These are phyloP conservation scores for Pentalonia nigronervosa DNA, from an alignment of 1,140 invertebrate species.

Conservation along the genomic window DNA sequence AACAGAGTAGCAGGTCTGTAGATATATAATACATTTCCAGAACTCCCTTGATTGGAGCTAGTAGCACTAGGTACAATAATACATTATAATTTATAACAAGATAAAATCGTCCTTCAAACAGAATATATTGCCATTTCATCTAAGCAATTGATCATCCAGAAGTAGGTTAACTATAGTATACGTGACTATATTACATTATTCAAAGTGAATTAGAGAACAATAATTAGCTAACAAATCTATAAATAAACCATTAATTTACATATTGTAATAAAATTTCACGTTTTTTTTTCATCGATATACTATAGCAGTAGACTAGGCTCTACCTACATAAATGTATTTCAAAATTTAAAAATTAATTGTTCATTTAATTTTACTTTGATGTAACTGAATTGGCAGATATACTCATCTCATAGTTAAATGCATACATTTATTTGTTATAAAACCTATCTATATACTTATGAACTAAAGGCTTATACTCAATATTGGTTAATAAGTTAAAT, in stretches of 20 bases:
- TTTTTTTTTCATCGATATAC: background rate
- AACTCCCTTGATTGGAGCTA: background rate
- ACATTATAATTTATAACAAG: conserved; percentile 18
- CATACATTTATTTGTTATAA: background rate
- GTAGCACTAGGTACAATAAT: background rate
- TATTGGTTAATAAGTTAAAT: background rate
- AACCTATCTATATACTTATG: background rate
- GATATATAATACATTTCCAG: background rate
- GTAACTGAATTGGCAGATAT: background rate
- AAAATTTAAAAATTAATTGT: no score
- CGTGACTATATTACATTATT: conserved; percentile 9
- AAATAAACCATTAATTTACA: background rate
- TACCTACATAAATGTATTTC: no score
- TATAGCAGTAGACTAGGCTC: no score
- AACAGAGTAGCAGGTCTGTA: background rate
- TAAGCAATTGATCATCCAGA: conserved; percentile 1
- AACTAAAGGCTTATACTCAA: background rate
- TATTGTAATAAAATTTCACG: background rate
- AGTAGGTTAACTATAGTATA: conserved; percentile 5
- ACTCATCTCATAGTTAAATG: background rate
- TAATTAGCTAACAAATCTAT: conserved; percentile 1
- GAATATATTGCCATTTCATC: conserved; percentile 1
- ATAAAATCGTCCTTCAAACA: background rate
- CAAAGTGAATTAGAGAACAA: conserved; percentile 1
- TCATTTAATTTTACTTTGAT: no score